Conservation (phyloP, 2,113 vertebrate genomes). For the Rhizomys pruinosus region DNA sequence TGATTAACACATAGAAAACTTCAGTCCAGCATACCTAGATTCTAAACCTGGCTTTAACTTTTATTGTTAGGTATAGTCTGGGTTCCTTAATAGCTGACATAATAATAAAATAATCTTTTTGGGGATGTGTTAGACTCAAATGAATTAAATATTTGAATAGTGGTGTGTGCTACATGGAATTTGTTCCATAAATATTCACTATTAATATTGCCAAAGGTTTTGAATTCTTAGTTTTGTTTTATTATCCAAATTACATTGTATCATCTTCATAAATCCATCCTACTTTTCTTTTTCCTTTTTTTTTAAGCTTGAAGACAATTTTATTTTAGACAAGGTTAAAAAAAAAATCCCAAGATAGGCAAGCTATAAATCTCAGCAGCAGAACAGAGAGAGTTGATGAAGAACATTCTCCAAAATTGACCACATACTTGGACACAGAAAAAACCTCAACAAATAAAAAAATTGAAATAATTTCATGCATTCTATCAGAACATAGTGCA, state of each 20-base stretch:
- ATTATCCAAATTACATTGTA: not conserved
- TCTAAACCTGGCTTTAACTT: not conserved
- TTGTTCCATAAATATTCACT: conserved; percentile 13
- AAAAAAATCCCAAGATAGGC: not conserved
- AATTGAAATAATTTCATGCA: no score
- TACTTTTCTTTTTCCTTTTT: not conserved
- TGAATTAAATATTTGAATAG: not conserved
- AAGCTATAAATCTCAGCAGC: not conserved
- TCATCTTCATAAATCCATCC: not conserved
- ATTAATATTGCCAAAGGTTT: not conserved
- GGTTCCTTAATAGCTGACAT: not conserved
- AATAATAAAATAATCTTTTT: not conserved
- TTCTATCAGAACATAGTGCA: no score
- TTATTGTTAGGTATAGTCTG: not conserved
- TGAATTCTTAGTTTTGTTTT: not conserved
- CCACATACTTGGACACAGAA: no score
- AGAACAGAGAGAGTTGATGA: not conserved
- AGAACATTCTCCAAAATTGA: no score
- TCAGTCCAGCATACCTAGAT: not conserved
- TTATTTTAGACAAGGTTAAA: not conserved
- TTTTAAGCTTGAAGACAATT: not conserved
- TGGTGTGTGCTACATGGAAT: not conserved
- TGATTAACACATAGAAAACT: not conserved
- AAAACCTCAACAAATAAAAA: no score
- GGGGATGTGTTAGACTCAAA: not conserved